Conservation (phyloP, 2,113 vertebrate species). For the Mormyrus iriodes region DNA sequence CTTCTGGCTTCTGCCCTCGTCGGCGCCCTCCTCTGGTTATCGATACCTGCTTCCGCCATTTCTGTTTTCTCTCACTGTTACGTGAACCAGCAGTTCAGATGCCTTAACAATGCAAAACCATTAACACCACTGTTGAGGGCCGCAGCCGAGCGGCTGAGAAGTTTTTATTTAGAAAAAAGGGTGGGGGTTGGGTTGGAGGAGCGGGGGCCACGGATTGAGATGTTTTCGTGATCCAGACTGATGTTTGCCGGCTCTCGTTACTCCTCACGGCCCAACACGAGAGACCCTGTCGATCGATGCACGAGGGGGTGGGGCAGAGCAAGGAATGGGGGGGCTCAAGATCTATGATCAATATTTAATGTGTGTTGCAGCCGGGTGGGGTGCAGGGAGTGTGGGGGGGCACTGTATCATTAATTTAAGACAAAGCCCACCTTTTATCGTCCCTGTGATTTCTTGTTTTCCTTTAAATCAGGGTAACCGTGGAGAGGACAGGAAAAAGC, state of each 20-base stretch:
- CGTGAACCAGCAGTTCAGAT: conserved; percentile 99
- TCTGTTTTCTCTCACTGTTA: conserved; percentile 77
- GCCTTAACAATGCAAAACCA: conserved; percentile 99
- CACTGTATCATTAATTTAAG: conserved; percentile 41
- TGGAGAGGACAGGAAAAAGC: conserved; percentile 18
- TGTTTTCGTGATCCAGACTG: conserved; percentile 78
- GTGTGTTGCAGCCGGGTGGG: conserved; percentile 30
- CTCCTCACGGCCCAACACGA: neutral
- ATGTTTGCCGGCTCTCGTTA: conserved; percentile 69
- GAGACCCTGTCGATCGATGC: conserved; percentile 13
- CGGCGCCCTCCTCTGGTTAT: conserved; percentile 66
- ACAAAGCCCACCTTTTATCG: conserved; percentile 32
- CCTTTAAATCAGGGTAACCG: conserved; percentile 40
- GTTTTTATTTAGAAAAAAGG: conserved; percentile 49
- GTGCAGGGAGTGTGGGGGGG: conserved; percentile 20
- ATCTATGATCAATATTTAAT: conserved; percentile 38
- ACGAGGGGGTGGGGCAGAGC: conserved; percentile 48
- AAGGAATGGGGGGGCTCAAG: conserved; percentile 32
- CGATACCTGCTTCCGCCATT: conserved; percentile 85
- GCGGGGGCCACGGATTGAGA: conserved; percentile 96
- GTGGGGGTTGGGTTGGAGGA: conserved; percentile 50
- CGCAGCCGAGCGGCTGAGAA: conserved; percentile 78
- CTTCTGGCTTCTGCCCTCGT: conserved; percentile 6
- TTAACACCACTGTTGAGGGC: conserved; percentile 83
- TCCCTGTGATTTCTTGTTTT: conserved; percentile 37